Base-by-base conservation (phyloP, 2,888 invertebrate species). In the Drosophila anceps region DNA sequence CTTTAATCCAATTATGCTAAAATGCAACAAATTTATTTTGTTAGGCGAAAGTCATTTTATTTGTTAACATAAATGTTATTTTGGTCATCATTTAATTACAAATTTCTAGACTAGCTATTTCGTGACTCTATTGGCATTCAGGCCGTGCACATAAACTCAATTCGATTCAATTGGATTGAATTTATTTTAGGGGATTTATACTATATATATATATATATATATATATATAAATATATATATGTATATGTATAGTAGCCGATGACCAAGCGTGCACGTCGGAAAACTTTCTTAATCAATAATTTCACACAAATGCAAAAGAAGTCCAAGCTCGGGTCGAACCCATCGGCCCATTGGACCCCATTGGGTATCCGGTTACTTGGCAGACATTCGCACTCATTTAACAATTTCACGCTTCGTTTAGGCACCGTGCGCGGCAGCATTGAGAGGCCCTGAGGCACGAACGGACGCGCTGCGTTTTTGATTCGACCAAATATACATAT, bases 381-480 rank as follows among this genome's bases (percentile, higher is more conserved):
- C 51, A 46, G 73, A 51, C 65, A 57, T 87, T 89, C 75, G 83
- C 84, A 86, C 83, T 88, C 86, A 89, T 89, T 89, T 90, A 90
- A 84, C 90, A 90, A 90, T 90, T 89, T 89, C 67, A 90, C 84
- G 86, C 86, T 90, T 89, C 90, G 89, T 88, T 90, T 81, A 76
- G 75, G 73, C 61, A 69, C 67, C 86, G 81, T 80, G 71, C 79
- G 71, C 72, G 74, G 78, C 75, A 70, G 79, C 81, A 82, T 68
- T 65, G 82, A 61, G 70, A 59, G 43, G 48, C 27, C 39, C 31
- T 29, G 12, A 35, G 54, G 44, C 39, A 55, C n/a, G 18, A 39
- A 43, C 60, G 46, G 58, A 62, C 37, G 15, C 41, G 48, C 27
- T 53, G 64, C 55, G 62, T 69, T 62, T 69, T 69, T 53, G 51